A percentile compares a stretch with the other conserved stretches of the same genome.
These are phyloP conservation scores for Speoplatyrhinus poulsoni DNA, from an alignment of 2,113 vertebrate species.

Conservation along the genomic window DNA sequence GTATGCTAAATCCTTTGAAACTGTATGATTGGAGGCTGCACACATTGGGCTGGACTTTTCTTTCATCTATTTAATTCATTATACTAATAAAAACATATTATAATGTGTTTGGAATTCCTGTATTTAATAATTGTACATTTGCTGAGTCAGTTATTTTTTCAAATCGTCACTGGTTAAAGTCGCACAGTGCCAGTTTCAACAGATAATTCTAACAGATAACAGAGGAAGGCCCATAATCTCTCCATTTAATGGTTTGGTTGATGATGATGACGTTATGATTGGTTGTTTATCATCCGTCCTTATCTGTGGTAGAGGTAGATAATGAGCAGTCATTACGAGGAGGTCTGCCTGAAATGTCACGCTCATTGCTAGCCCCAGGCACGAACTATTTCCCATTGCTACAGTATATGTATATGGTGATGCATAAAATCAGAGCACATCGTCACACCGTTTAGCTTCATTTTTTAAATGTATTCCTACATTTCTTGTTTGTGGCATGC, in stretches of 20 bases:
- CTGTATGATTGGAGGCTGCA: too few species aligned
- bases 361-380: conserved; percentile 57
- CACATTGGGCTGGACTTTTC: too few species aligned
- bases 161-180: too few species aligned
- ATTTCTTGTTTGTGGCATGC: neutral
- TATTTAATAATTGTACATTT: too few species aligned
- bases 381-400: conserved; percentile 4
- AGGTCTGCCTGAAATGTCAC: conserved; percentile 58
- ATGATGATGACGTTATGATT: conserved; percentile 68
- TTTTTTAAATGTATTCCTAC: neutral
- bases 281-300: conserved; percentile 66
- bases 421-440: too few species aligned
- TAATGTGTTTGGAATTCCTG: too few species aligned
- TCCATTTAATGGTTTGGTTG: conserved; percentile 64
- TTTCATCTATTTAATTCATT: too few species aligned
- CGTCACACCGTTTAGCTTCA: too few species aligned
- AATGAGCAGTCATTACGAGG: conserved; percentile 71
- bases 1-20: too few species aligned
- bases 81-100: too few species aligned
- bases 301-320: conserved; percentile 64
- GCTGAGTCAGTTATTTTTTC: too few species aligned
- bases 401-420: neutral
- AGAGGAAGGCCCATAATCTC: conserved; percentile 52
- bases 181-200: conserved; percentile 50
- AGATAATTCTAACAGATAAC: conserved; percentile 27